These are phyloP conservation scores for Oscheius onirici DNA, from an alignment of 2,888 invertebrate genomes.

Conservation along the genomic window DNA sequence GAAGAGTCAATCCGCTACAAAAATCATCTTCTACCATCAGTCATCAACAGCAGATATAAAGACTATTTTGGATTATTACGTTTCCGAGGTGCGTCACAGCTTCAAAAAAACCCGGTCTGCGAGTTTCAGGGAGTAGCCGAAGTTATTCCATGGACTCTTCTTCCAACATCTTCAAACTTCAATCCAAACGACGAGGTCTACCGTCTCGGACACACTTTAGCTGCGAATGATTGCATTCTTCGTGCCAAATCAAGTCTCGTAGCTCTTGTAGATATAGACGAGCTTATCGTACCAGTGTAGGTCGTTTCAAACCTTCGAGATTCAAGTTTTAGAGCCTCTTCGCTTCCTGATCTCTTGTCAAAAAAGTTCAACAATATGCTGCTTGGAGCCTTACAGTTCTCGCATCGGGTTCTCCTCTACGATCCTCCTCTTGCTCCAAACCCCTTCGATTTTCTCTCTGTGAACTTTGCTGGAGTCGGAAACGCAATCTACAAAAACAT, in stretches of 20 bases:
- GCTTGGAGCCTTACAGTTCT: conserved; percentile 14
- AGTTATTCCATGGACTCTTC: conserved; percentile 36
- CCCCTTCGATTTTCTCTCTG: conserved; percentile 9
- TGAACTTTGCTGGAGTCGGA: conserved; percentile 12
- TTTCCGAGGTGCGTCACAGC: background rate
- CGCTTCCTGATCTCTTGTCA: background rate
- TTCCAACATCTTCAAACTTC: conserved; percentile 25
- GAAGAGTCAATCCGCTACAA: conserved; percentile 46
- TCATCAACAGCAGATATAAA: conserved; percentile 41
- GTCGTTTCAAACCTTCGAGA: background rate
- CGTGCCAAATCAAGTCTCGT: conserved; percentile 41
- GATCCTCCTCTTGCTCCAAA: conserved; percentile 8
- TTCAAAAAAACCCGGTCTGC: no score
- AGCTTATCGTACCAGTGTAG: conserved; percentile 39
- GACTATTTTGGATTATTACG: conserved; percentile 43
- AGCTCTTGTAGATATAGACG: conserved; percentile 54
- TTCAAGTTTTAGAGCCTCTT: background rate
- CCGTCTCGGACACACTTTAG: conserved; percentile 53
- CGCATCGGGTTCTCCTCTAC: conserved; percentile 11
- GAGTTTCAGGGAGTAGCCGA: conserved; percentile 32
- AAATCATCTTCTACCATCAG: conserved; percentile 53
- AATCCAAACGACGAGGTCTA: conserved; percentile 48
- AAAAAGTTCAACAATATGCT: background rate
- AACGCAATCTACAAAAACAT: conserved; percentile 10
- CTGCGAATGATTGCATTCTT: conserved; percentile 53